Base-by-base conservation (phyloP, 2,888 invertebrate genomes). In the Atethmia centrago region DNA sequence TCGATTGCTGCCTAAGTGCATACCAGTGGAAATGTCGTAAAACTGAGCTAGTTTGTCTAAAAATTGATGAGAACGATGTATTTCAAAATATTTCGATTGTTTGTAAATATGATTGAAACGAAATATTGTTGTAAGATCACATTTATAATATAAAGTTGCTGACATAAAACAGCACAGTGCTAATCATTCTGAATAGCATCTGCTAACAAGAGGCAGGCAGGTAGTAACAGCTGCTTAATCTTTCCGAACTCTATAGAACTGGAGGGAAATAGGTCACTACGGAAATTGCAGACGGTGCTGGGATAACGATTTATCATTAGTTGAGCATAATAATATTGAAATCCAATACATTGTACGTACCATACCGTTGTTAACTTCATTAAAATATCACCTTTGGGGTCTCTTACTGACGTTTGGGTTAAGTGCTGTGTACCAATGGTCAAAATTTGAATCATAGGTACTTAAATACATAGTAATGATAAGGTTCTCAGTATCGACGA, bases 1-100 rank as follows among this genome's bases (percentile, higher is more conserved):
- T 82, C 70, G 85, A 62, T 82, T 82, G 69, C 77, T 82, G 70
- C 75, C 72, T 79, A 82, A 76, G 74, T n/a, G n/a, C n/a, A n/a
- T n/a, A 70, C 72, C 75, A 62, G 77, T 75, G 59, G 58, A 68
- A 69, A 64, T 63, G 19, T 45, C 55, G 16, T 36, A 55, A 65
- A 76, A 66, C 31, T 66, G 59, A 49, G 62, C 40, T 78, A 82
- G 74, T 71, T 77, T 63, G 40, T 62, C 28, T n/a, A 42, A 56
- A 55, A 61, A 25, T 21, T n/a, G 4, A 68, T 49, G 21, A 51
- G 21, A 67, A 65, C n/a, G 16, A 64, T 61, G 36, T 40, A 51
- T 53, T 67, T 64, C 36, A 36, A 42, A 47, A 31, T 36, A 9
- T 36, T 0, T 36, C 10, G 25, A 59, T 71, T 81, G 71, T 85